Evolutionary conservation across 2,797 vertebrate genomes (phyloP).

Genomic region (Urosaurus nigricauda): DNA sequence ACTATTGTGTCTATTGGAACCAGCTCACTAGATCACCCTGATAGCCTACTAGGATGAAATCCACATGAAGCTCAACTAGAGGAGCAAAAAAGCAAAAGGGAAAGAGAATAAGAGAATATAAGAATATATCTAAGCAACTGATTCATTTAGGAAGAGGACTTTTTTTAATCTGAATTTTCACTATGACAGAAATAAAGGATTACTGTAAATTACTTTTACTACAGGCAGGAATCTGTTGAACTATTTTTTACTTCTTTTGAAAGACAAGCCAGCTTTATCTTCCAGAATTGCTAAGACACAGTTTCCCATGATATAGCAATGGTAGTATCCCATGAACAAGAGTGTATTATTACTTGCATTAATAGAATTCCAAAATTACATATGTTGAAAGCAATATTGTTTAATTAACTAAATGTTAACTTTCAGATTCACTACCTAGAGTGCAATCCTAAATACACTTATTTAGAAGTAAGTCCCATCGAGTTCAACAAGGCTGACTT

Average conservation of each 20-base stretch:
- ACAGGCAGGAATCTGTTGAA: neutral
- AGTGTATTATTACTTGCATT: neutral
- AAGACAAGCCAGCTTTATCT: neutral
- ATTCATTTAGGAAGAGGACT: neutral
- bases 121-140: neutral
- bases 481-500: neutral
- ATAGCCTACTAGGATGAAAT: constrained; percentile 16
- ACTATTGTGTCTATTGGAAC: constrained; percentile 12
- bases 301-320: neutral
- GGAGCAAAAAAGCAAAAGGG: constrained; percentile 4
- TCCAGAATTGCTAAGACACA: no score
- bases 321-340: neutral
- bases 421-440: neutral
- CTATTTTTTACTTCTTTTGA: neutral
- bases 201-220: neutral
- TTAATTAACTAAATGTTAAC: neutral
- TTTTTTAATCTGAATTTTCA: neutral
- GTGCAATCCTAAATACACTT: constrained; percentile 5
- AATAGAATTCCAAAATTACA: neutral
- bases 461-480: neutral
- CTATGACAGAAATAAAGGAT: neutral
- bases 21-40: constrained; percentile 3
- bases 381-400: neutral
- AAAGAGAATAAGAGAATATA: constrained; percentile 6
- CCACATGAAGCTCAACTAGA: constrained; percentile 21